Base-by-base conservation (phyloP, 1,140 invertebrate species). In the Drosophila seguyi region DNA sequence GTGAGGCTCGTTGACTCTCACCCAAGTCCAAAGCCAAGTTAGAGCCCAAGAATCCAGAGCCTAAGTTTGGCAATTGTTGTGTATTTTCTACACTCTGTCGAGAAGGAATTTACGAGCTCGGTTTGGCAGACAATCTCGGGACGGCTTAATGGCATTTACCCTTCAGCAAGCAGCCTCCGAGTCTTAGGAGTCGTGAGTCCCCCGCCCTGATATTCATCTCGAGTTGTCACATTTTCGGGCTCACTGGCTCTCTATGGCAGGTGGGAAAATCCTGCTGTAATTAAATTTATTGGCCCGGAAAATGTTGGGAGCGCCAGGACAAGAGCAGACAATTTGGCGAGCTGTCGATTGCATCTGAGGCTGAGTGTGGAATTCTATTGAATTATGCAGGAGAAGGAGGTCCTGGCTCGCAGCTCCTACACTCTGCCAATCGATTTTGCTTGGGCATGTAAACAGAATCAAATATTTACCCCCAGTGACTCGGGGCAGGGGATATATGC, bases 241-340 rank as follows among this genome's bases (percentile, higher is more conserved):
- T 84, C 52, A 62, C 29, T 52, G 63, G 59, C 44, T 86, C 63
- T 59, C 75, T 65, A 63, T 72, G 78, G 67, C 74, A 29, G 59
- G 47, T 55, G 47, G 36, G 18, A 27, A 29, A 39, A 38, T 14
- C 36, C 20, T 7, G 25, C 25, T 50, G 57, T 79, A 87, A 87
- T 87, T 72, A 84, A 87, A 84, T 88, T 84, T 83, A 87, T 77
- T 87, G 85, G 68, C 57, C 82, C 72, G 77, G 69, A 84, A 87
- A 88, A 88, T 81, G 67, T 83, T 63, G 67, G 50, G 56, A 42
- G 45, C 36, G 6, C 29, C 59, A 14, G 48, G 27, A 50, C 48
- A 50, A 34, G 48, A 14, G 48, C 47, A 63, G 44, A 65, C 75
- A 83, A 84, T 82, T 83, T 88, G 67, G 74, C 59, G 73, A 84